phyloP scores from a whole-genome alignment of 2,888 invertebrate species.

The Hypolimnas misippus region DNA sequence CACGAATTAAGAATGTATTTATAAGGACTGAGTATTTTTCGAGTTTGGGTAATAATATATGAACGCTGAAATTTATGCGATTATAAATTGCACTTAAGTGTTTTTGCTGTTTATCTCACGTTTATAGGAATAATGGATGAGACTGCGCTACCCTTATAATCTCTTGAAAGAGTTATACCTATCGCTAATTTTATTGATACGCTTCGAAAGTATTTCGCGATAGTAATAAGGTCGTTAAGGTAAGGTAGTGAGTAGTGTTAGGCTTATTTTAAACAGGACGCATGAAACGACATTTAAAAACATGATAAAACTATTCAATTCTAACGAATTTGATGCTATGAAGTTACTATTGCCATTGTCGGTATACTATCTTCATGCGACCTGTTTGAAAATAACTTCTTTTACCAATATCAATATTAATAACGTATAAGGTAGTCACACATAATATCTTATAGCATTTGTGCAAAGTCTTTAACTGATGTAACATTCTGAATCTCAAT shows the following conservation, averaged over 20 bases:
- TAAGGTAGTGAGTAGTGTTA: not conserved
- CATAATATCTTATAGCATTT: not conserved
- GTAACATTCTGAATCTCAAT: too few relatives aligned
- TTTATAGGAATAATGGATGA: conserved; percentile 9
- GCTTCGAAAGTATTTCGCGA: conserved; percentile 2
- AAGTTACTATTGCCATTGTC: not conserved
- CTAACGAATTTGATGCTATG: too few relatives aligned
- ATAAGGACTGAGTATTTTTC: conserved; percentile 31
- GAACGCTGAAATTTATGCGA: conserved; percentile 28
- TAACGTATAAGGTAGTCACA: not conserved
- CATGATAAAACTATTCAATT: not conserved
- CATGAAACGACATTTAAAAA: not conserved
- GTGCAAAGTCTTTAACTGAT: not conserved
- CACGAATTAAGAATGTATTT: conserved; percentile 37
- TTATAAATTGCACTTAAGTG: conserved; percentile 33
- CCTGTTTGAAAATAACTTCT: not conserved
- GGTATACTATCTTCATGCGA: not conserved
- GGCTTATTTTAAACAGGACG: not conserved
- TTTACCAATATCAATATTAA: not conserved
- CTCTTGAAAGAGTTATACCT: not conserved
- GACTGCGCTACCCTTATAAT: conserved; percentile 7
- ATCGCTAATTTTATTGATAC: conserved; percentile 9
- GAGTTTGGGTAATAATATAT: conserved; percentile 29
- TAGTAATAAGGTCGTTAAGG: not conserved
- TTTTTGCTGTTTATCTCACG: conserved; percentile 12